These are phyloP conservation scores for Parasteatoda lunata DNA, from an alignment of 2,888 invertebrate genomes.

Conservation along the genomic window DNA sequence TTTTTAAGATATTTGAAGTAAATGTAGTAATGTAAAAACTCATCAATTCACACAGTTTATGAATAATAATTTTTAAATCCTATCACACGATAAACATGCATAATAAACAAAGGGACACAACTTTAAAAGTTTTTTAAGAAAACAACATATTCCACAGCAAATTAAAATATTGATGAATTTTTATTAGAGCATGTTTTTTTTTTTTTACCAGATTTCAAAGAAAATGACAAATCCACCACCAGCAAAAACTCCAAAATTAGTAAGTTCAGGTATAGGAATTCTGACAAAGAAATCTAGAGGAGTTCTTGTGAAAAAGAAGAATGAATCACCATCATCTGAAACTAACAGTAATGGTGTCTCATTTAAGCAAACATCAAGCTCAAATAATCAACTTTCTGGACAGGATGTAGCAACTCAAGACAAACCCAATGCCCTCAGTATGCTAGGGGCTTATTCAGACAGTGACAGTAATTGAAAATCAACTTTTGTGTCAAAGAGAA, in stretches of 20 bases:
- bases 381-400: background rate
- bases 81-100: no score
- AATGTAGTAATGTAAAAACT: no score
- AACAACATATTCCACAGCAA: no score
- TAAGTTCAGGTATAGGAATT: slow-evolving; percentile 43
- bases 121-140: no score
- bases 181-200: background rate
- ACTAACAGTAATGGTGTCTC: background rate
- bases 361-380: background rate
- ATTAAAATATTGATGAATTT: background rate
- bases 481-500: background rate
- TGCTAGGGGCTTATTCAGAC: slow-evolving; percentile 40
- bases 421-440: slow-evolving; percentile 22
- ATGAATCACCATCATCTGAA: background rate
- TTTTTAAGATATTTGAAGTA: background rate
- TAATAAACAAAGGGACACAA: background rate
- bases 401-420: background rate
- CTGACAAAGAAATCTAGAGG: slow-evolving; percentile 21
- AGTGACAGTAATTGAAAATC: slow-evolving; percentile 26
- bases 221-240: background rate
- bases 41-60: no score
- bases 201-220: slow-evolving; percentile 10
- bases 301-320: slow-evolving; percentile 42
- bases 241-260: slow-evolving; percentile 28
- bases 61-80: no score